phyloP scores from a whole-genome alignment of 2,888 invertebrate genomes.

The Stenichneumon culpator region DNA sequence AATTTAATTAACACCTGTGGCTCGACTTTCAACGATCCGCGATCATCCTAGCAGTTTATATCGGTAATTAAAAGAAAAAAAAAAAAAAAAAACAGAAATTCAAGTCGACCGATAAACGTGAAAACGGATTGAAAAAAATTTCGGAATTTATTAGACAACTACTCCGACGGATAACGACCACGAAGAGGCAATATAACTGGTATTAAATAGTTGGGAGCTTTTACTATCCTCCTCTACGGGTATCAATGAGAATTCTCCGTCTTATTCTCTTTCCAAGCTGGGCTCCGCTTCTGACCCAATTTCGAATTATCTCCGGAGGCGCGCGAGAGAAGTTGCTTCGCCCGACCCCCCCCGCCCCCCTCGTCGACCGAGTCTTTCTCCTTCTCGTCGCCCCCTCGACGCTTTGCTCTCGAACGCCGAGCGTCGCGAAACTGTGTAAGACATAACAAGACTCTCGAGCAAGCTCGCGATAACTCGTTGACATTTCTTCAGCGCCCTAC shows the following conservation, averaged over 20 bases:
- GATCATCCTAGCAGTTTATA: not conserved
- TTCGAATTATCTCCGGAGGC: conserved; percentile 68
- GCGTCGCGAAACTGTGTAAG: conserved; percentile 51
- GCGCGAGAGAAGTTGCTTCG: conserved; percentile 59
- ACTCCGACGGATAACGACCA: conserved; percentile 21
- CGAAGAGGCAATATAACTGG: conserved; percentile 49
- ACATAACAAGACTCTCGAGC: conserved; percentile 54
- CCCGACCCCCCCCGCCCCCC: conserved; percentile 11
- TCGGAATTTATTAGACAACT: conserved; percentile 45
- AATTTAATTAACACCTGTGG: not conserved
- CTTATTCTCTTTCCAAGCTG: conserved; percentile 63
- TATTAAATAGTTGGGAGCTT: conserved; percentile 64
- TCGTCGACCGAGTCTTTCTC: conserved; percentile 33
- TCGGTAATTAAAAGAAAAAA: conserved; percentile 8
- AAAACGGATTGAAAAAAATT: conserved; percentile 13
- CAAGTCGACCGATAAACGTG: not conserved
- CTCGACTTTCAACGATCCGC: not conserved
- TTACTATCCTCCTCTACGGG: conserved; percentile 54
- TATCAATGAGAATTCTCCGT: conserved; percentile 63
- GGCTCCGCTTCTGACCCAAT: conserved; percentile 69
- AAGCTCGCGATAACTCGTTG: conserved; percentile 63
- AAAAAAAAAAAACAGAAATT: conserved; percentile 30
- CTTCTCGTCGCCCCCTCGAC: conserved; percentile 39
- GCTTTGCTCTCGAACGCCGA: conserved; percentile 27
- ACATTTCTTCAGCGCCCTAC: conserved; percentile 45